A percentile compares a stretch with the other conserved stretches of the same genome.
phyloP scores from a whole-genome alignment of 2,888 invertebrate species.

The Hermaeophaga mercurialis region DNA sequence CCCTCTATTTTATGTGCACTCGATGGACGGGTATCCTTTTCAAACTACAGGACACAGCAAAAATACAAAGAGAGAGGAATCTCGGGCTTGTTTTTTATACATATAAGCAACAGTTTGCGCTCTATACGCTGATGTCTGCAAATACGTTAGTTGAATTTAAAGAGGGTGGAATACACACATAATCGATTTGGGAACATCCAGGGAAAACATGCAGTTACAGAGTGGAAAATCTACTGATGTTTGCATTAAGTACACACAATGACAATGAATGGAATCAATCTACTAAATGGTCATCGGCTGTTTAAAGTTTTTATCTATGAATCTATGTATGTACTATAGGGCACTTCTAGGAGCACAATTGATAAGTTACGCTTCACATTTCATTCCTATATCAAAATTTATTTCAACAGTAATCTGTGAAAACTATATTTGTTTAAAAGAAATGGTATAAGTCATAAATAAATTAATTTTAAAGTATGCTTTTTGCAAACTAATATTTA shows the following conservation, averaged over 20 bases:
- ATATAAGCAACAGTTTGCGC: slow-evolving; percentile 37
- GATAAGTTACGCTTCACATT: too few relatives aligned
- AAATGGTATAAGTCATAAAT: too few relatives aligned
- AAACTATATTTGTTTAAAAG: too few relatives aligned
- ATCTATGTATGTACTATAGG: too few relatives aligned
- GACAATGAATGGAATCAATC: too few relatives aligned
- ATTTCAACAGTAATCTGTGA: too few relatives aligned
- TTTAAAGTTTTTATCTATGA: too few relatives aligned
- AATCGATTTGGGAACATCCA: slow-evolving; percentile 24
- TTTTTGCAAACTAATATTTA: too few relatives aligned
- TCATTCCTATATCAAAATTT: too few relatives aligned
- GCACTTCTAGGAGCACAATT: too few relatives aligned
- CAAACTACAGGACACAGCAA: slow-evolving; percentile 37
- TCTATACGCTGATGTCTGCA: slow-evolving; percentile 33
- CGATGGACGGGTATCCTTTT: slow-evolving; percentile 34
- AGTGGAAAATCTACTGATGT: background rate
- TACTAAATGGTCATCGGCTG: too few relatives aligned
- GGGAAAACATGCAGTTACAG: slow-evolving; percentile 1
- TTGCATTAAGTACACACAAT: background rate
- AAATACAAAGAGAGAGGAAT: slow-evolving; percentile 35
- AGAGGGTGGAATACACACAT: slow-evolving; percentile 24
- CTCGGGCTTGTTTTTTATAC: slow-evolving; percentile 20
- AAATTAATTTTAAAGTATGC: too few relatives aligned
- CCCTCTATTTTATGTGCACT: slow-evolving; percentile 40
- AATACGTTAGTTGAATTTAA: slow-evolving; percentile 28